phyloP scores from a whole-genome alignment of 2,113 vertebrate genomes.

The Cheilinus undulatus region DNA sequence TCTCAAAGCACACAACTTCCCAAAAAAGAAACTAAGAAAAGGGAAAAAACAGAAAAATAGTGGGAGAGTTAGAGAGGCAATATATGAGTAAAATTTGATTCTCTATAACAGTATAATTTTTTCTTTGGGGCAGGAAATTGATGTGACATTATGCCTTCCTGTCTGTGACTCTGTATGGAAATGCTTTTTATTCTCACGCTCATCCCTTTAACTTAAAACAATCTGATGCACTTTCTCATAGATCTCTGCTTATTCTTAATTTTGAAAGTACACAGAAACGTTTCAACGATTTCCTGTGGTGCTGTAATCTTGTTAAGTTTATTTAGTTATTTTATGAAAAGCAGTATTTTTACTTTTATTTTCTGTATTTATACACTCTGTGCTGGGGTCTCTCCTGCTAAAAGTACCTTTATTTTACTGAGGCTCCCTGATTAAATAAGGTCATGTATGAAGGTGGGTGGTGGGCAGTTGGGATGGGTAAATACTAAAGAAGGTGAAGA shows the following conservation, averaged over 20 bases:
- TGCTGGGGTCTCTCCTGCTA: background rate
- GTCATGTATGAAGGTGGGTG: background rate
- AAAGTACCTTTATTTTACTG: background rate
- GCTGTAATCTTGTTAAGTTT: no score
- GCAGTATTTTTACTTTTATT: no score
- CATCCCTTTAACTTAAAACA: background rate
- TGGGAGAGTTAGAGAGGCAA: background rate
- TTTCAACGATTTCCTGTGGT: no score
- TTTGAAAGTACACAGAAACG: no score
- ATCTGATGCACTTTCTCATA: background rate
- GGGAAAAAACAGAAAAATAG: background rate
- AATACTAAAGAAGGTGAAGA: background rate
- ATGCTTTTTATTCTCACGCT: background rate
- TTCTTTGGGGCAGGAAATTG: background rate
- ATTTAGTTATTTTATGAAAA: no score
- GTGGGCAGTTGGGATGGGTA: background rate
- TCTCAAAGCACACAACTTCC: background rate
- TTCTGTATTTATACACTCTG: background rate
- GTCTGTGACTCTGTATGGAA: background rate
- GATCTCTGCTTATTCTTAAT: background rate
- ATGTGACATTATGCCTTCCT: background rate
- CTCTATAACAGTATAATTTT: background rate
- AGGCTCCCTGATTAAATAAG: conserved; percentile 4
- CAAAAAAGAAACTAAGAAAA: no score
- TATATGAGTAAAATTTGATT: background rate